Conservation (phyloP, 2,888 invertebrate genomes). For the Nebria salina region DNA sequence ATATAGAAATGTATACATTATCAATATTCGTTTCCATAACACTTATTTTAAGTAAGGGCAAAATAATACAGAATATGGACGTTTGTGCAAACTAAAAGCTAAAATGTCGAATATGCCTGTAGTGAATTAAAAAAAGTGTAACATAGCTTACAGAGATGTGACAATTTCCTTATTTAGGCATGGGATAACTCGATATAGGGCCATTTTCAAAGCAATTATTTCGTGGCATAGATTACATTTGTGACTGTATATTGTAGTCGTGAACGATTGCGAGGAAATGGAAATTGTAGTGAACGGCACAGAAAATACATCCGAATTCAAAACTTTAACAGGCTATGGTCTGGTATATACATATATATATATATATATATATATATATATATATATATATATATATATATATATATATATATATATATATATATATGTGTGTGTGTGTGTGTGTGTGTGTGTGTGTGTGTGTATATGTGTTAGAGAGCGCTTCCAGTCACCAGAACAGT, state of each 20-base stretch:
- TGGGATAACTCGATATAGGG: neutral
- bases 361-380: neutral
- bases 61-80: too few relatives aligned
- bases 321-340: constrained; percentile 10
- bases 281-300: neutral
- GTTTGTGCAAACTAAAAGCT: too few relatives aligned
- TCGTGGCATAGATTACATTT: neutral
- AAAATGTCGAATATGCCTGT: too few relatives aligned
- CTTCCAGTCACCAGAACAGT: constrained; percentile 28
- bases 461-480: neutral
- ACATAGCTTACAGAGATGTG: neutral
- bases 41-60: too few relatives aligned
- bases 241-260: neutral
- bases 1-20: too few relatives aligned
- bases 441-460: neutral
- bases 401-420: too few relatives aligned
- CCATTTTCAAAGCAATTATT: neutral
- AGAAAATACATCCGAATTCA: constrained; percentile 20
- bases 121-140: too few relatives aligned
- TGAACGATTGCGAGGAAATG: constrained; percentile 24
- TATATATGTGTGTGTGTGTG: too few relatives aligned
- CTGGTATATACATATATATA: neutral
- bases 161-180: neutral
- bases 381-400: constrained; percentile 4
- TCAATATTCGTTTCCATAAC: too few relatives aligned